Conservation (phyloP, 2,888 invertebrate species). For the Patella depressa region DNA sequence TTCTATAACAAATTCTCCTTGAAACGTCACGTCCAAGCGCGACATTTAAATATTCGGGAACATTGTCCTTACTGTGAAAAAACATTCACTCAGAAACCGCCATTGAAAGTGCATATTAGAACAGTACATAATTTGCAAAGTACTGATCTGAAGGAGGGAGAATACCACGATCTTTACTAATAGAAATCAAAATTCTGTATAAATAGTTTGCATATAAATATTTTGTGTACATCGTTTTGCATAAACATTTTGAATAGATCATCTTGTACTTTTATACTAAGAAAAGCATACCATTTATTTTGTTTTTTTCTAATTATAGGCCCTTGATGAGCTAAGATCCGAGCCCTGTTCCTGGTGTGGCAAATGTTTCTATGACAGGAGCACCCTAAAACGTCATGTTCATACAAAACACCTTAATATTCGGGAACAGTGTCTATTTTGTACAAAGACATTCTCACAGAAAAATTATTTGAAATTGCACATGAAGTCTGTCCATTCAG, state of each 20-base stretch:
- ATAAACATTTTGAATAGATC: too few species aligned
- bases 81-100: neutral
- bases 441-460: neutral
- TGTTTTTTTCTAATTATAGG: too few species aligned
- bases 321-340: too few species aligned
- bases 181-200: too few species aligned
- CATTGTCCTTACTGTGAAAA: constrained; percentile 3
- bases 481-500: neutral
- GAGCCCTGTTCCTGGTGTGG: neutral
- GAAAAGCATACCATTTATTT: too few species aligned
- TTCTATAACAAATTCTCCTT: constrained; percentile 4
- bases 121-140: too few species aligned
- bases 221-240: too few species aligned
- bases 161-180: too few species aligned
- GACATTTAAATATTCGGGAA: neutral
- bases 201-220: too few species aligned
- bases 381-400: constrained; percentile 4
- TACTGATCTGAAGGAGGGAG: too few species aligned
- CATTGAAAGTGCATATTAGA: neutral
- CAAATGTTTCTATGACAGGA: constrained; percentile 6
- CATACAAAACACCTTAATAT: neutral
- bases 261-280: too few species aligned
- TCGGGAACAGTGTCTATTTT: neutral
- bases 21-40: neutral
- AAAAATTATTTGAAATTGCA: neutral